Conservation (phyloP, 1,140 invertebrate species). For the Bilobella aurantiaca region DNA sequence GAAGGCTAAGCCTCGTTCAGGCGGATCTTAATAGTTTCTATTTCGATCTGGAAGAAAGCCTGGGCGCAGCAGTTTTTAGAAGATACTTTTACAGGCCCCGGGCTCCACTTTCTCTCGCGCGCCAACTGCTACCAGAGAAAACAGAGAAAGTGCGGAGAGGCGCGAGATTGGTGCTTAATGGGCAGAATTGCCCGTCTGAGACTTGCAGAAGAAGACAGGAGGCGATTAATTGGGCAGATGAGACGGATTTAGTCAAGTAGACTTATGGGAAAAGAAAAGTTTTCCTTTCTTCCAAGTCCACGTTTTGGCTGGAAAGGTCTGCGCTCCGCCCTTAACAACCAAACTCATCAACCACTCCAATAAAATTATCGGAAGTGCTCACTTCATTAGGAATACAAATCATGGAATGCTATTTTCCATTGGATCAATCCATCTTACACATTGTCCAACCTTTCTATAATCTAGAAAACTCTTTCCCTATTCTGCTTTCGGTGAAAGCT, state of each 20-base stretch:
- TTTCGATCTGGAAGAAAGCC: slow-evolving; percentile 12
- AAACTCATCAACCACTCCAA: background rate
- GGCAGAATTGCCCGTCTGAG: slow-evolving; percentile 12
- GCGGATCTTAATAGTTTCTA: background rate
- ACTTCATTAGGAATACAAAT: background rate
- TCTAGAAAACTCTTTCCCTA: no score
- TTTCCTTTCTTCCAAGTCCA: background rate
- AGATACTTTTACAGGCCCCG: slow-evolving; percentile 15
- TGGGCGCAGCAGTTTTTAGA: slow-evolving; percentile 18
- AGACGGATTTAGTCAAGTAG: slow-evolving; percentile 22
- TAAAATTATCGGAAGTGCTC: background rate
- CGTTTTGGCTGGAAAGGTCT: background rate
- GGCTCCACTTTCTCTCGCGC: slow-evolving; percentile 7
- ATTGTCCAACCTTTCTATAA: background rate
- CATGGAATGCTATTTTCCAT: background rate
- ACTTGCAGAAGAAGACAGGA: slow-evolving; percentile 11
- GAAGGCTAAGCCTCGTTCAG: background rate
- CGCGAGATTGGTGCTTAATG: background rate
- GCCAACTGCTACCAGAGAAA: background rate
- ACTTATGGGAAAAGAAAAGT: slow-evolving; percentile 7
- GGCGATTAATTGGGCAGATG: slow-evolving; percentile 26
- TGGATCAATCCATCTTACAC: background rate
- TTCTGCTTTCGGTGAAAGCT: no score
- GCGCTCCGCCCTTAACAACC: background rate
- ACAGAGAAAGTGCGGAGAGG: background rate